Evolutionary conservation across 92 coral and sea anemone genomes (phyloP), one percentile per base, ranked within the genome.

Genomic region (Epizoanthus rinbou): DNA sequence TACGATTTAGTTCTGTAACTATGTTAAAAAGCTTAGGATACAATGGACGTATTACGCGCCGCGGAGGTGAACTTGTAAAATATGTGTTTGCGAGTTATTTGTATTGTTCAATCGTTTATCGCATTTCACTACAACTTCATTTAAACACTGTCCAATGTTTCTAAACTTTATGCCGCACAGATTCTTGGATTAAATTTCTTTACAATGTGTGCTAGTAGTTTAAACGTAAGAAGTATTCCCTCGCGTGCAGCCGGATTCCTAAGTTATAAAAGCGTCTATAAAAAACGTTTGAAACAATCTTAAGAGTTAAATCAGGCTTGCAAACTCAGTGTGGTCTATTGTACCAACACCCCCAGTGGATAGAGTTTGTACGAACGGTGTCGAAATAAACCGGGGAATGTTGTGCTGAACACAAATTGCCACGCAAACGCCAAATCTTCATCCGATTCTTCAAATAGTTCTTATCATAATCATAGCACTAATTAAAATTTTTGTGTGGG

Each of bases 161-260:
- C 17, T 31, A 31, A 67, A 41, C 57, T 73, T 35, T 39, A 62
- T 41, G 0, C 66, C 22, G 22, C 28, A 69, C 39, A 22, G 3
- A 10, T 10, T 22, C 22, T 18, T n/a, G 25, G 60, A 35, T 28
- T 21, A 47, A 9, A 19, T 37, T 62, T 15, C 2, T n/a, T 37
- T 59, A 59, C 43, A 5, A 21, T 8, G 41, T 69, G 6, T 11
- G 82, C 14, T 50, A 45, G 41, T 41, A 45, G 21, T 67, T 35
- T 37, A 37, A 25, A 31, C 21, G 10, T 14, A 71, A 71, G 17
- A 62, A 11, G 5, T 33, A 37, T 4, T 13, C 13, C 54, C 50
- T 63, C 58, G 71, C 82, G 82, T 78, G 82, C 71, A 47, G 66
- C 53, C 58, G 2, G 52, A 62, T 21, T 78, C 59, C 57, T 50